A percentile compares a stretch with the other conserved stretches of the same genome.
Evolutionary conservation across 2,888 invertebrate species (phyloP).

Genomic region (Siphlonurus alternatus): DNA sequence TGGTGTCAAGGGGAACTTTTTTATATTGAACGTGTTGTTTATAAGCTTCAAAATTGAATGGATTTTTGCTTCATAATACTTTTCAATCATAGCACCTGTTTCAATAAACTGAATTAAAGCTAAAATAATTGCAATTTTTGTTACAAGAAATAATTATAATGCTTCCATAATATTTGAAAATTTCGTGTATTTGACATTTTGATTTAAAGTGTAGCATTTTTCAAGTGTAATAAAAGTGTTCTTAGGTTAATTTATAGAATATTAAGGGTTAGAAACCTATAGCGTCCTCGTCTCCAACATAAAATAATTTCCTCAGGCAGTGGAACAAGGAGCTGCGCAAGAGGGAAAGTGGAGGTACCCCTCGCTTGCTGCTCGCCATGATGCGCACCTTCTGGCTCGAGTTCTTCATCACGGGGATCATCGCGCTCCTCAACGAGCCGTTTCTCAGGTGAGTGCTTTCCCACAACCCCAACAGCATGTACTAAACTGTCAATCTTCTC

Average conservation of each 20-base stretch:
- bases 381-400: conserved; percentile 12
- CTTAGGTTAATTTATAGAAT: too few relatives aligned
- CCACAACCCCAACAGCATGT: background rate
- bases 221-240: too few relatives aligned
- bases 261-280: too few relatives aligned
- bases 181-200: too few relatives aligned
- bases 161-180: too few relatives aligned
- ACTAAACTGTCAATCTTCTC: background rate
- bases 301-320: conserved; percentile 9
- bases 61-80: too few relatives aligned
- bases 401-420: conserved; percentile 8
- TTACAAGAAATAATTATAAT: too few relatives aligned
- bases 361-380: conserved; percentile 11
- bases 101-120: background rate
- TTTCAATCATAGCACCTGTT: background rate
- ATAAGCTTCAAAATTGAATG: too few relatives aligned
- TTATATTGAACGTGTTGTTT: background rate
- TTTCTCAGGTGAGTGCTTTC: background rate
- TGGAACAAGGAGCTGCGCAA: conserved; percentile 10
- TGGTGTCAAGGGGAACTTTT: background rate
- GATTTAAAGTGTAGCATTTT: background rate
- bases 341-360: conserved; percentile 6
- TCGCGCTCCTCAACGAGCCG: conserved; percentile 5
- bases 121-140: too few relatives aligned
- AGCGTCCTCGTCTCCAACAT: too few relatives aligned